Conservation (phyloP, 2,888 invertebrate genomes). For the Drosophila parthenogenetica region DNA sequence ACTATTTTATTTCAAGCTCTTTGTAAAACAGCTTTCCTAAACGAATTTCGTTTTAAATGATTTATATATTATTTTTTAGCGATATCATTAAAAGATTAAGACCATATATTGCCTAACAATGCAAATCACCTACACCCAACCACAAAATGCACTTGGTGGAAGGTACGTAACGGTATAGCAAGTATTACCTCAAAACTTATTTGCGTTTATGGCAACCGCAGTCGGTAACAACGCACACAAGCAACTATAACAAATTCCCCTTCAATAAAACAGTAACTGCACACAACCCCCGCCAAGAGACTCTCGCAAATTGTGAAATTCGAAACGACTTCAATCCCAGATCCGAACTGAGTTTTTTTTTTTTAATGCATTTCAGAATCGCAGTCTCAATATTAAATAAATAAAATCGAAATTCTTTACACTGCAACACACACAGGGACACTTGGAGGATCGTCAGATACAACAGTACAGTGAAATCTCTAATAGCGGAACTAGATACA, state of each 20-base stretch:
- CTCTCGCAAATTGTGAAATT: slow-evolving; percentile 50
- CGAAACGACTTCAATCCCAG: slow-evolving; percentile 66
- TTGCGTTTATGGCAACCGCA: slow-evolving; percentile 60
- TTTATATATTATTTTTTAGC: too few relatives aligned
- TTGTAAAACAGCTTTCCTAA: too few relatives aligned
- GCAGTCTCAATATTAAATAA: slow-evolving; percentile 22
- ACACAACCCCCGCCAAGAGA: not conserved
- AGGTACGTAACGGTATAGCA: slow-evolving; percentile 49
- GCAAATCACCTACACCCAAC: slow-evolving; percentile 31
- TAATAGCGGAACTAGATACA: slow-evolving; percentile 4
- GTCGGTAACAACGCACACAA: slow-evolving; percentile 36
- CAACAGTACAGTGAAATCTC: slow-evolving; percentile 13
- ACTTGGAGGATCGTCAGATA: slow-evolving; percentile 1
- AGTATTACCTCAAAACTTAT: slow-evolving; percentile 44
- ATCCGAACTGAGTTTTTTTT: slow-evolving; percentile 31
- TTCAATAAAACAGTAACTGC: slow-evolving; percentile 3
- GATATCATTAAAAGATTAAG: not conserved
- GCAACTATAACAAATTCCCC: slow-evolving; percentile 39
- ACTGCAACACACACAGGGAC: slow-evolving; percentile 2
- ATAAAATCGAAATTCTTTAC: slow-evolving; percentile 20
- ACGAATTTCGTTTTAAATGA: not conserved
- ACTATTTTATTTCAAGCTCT: not conserved
- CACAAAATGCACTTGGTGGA: slow-evolving; percentile 56
- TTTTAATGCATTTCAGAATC: slow-evolving; percentile 25
- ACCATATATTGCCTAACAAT: slow-evolving; percentile 4